A percentile compares a stretch with the other conserved stretches of the same genome.
Conservation (phyloP, 1,140 invertebrate genomes). For the Drosophila carrolli region DNA sequence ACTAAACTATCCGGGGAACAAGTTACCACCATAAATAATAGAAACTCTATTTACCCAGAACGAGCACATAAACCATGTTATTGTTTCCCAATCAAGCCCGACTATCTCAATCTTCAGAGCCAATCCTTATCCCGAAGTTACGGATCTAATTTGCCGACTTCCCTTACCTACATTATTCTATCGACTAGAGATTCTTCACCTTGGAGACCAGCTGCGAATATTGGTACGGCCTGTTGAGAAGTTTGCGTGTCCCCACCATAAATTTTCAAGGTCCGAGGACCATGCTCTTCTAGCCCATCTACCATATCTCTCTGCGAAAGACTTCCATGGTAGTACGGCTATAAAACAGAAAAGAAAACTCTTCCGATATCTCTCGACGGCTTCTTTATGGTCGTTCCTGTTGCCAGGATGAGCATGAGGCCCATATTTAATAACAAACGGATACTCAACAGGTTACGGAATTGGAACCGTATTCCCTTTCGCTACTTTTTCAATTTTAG, state of each 20-base stretch:
- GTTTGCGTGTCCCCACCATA: slow-evolving; percentile 63
- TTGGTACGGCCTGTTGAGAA: slow-evolving; percentile 66
- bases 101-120: slow-evolving; percentile 84
- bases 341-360: slow-evolving; percentile 59
- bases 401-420: slow-evolving; percentile 46
- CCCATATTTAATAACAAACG: slow-evolving; percentile 58
- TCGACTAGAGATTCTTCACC: slow-evolving; percentile 95
- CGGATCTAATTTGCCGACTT: slow-evolving; percentile 92
- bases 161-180: slow-evolving; percentile 95
- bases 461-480: slow-evolving; percentile 89
- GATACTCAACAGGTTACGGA: slow-evolving; percentile 88
- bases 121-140: slow-evolving; percentile 90
- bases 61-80: slow-evolving; percentile 42
- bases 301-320: background rate
- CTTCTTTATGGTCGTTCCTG: slow-evolving; percentile 56
- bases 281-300: too few species aligned
- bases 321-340: too few species aligned
- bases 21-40: slow-evolving; percentile 52
- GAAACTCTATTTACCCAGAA: slow-evolving; percentile 85
- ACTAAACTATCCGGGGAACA: slow-evolving; percentile 77
- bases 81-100: slow-evolving; percentile 45
- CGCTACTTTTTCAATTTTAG: too few species aligned
- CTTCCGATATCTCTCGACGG: slow-evolving; percentile 61
- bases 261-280: slow-evolving; percentile 56
- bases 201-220: slow-evolving; percentile 92